Conservation (phyloP, 2,113 vertebrate genomes). For the Falcunculus frontatus region DNA sequence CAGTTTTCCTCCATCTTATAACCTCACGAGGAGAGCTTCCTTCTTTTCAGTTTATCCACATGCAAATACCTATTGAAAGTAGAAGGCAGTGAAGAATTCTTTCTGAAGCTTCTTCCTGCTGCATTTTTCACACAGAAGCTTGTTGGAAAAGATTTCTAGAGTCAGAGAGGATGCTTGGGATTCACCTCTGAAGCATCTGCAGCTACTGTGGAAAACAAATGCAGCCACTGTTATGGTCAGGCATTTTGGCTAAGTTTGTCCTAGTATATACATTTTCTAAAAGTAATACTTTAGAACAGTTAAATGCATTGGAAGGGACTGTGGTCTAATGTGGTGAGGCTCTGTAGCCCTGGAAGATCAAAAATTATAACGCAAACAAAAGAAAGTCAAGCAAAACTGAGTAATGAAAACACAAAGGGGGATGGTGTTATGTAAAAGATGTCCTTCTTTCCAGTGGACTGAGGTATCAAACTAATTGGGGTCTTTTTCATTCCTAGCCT, state of each 20-base stretch:
- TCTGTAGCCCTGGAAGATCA: neutral
- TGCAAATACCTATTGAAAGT: neutral
- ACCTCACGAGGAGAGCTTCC: neutral
- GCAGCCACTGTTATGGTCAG: neutral
- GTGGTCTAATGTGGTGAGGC: neutral
- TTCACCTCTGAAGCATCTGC: neutral
- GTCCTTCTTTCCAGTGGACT: neutral
- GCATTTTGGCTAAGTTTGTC: neutral
- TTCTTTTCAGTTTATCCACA: neutral
- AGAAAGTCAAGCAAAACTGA: neutral
- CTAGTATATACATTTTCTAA: neutral
- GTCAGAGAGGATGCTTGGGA: neutral
- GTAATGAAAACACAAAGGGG: neutral
- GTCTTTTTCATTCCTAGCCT: neutral
- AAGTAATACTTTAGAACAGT: neutral
- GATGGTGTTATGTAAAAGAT: neutral
- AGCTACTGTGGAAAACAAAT: neutral
- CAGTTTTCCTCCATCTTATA: conserved; percentile 23
- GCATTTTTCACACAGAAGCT: neutral
- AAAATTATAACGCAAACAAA: neutral
- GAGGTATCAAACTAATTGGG: neutral
- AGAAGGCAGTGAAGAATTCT: neutral
- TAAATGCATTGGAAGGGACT: neutral
- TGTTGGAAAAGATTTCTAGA: neutral
- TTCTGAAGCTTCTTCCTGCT: neutral